phyloP scores from a whole-genome alignment of 2,797 vertebrate species.

The Mallotus villosus region DNA sequence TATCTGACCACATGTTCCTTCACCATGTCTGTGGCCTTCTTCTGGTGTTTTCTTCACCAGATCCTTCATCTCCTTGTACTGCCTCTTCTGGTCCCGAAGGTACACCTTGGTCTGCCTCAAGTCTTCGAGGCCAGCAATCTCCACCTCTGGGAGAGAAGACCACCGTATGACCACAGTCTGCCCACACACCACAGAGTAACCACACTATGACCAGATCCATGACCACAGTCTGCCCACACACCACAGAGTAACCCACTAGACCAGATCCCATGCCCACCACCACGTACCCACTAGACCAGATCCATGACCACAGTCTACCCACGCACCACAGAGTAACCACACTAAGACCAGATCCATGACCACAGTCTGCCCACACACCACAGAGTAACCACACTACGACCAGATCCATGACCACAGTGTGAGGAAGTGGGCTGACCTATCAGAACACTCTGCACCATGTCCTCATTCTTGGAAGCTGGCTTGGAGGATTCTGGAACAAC shows the following conservation, averaged over 20 bases:
- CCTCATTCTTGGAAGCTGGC: conserved; percentile 91
- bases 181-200: too few species aligned
- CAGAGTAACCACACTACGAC: neutral
- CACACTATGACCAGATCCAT: too few species aligned
- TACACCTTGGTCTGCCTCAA: conserved; percentile 92
- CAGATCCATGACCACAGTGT: neutral
- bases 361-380: neutral
- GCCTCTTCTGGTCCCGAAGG: conserved; percentile 92
- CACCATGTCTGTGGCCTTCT: conserved; percentile 93
- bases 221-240: neutral
- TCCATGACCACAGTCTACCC: neutral
- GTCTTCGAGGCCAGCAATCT: conserved; percentile 83
- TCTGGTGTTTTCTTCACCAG: conserved; percentile 93
- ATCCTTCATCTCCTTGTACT: conserved; percentile 99
- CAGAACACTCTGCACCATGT: conserved; percentile 91
- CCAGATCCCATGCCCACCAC: too few species aligned
- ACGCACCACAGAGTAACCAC: too few species aligned
- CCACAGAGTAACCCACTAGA: too few species aligned
- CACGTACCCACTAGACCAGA: too few species aligned
- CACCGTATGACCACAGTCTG: neutral
- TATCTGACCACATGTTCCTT: conserved; percentile 86
- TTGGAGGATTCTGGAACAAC: conserved; percentile 83
- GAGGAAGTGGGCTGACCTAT: conserved; percentile 80
- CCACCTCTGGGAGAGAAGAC: conserved; percentile 76
- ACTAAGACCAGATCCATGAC: too few species aligned